Percentiles rank a stretch among this genome's conserved stretches.
These are phyloP conservation scores for Diglossa cyanea DNA, from an alignment of 2,797 vertebrate genomes.

Conservation along the genomic window DNA sequence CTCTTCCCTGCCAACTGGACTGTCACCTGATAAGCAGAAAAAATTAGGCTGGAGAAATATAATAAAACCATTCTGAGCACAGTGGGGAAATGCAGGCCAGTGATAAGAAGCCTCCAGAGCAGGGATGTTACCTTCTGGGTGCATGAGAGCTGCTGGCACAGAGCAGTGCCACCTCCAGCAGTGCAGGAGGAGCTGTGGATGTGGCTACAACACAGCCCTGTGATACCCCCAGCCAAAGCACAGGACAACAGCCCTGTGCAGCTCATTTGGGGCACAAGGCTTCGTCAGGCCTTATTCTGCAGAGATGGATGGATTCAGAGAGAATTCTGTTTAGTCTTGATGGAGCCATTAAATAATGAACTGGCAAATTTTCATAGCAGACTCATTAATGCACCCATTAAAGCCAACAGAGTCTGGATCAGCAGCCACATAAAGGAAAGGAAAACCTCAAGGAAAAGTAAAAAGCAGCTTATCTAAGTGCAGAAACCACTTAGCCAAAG, in stretches of 20 bases:
- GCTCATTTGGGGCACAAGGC: background rate
- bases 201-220: fast-evolving
- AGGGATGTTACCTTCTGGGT: background rate
- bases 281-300: background rate
- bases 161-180: background rate
- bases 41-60: background rate
- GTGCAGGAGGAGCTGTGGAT: background rate
- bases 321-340: background rate
- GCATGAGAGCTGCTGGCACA: background rate
- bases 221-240: fast-evolving
- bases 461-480: constrained; percentile 16
- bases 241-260: background rate
- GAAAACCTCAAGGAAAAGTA: background rate
- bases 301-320: background rate
- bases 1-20: background rate
- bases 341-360: constrained; percentile 20
- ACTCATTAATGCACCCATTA: background rate
- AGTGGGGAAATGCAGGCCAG: background rate
- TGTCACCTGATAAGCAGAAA: background rate
- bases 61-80: background rate
- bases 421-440: background rate
- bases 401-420: background rate
- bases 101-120: background rate
- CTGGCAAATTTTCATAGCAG: constrained; percentile 13
- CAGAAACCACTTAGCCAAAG: background rate